Evolutionary conservation across 2,888 invertebrate genomes (phyloP), one percentile per base, ranked within the genome.

Genomic region (Drosophila histrio): DNA sequence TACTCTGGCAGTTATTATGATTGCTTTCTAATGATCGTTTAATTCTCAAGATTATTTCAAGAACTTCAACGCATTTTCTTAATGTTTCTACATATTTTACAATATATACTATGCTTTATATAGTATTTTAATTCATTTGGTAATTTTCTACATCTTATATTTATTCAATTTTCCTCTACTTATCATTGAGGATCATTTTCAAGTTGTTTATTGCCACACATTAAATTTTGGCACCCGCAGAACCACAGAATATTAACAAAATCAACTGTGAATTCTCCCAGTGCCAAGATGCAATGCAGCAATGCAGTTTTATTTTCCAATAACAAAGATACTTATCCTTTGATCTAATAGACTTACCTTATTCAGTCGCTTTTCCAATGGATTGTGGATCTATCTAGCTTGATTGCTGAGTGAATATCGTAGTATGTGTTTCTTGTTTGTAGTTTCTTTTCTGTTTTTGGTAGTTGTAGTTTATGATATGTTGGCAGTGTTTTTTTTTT

Each of bases 191-290:
- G 5, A 32, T 21, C 17, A 5, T 1, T 15, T 44, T 21, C 1
- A 1, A 1, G 67, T 22, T 61, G 88, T 50, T 52, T 9, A 9
- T 30, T 34, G 3, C 61, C 60, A 62, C 54, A 54, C 77, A 77
- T 90, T 90, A 79, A 87, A 86, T 86, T 91, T 91, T 92, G 92
- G 91, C 92, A 92, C 92, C 89, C 91, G 92, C 92, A 92, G 92
- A 92, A 91, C 92, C 92, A 92, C 92, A 92, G 92, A 91, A 80
- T 88, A 77, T 74, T 56, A 50, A 50, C 47, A 52, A 77, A 78
- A 76, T 71, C 83, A 87, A 91, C 92, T 92, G 92, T 92, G 92
- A 92, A 92, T 92, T 92, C 92, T 92, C 92, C 92, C 92, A 92
- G 92, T 92, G 92, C 92, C 92, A 92, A 92, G 92, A 87, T 68